Evolutionary conservation across 2,888 invertebrate species (phyloP), one percentile per base, ranked within the genome.

Genomic region (Nineta flava): DNA sequence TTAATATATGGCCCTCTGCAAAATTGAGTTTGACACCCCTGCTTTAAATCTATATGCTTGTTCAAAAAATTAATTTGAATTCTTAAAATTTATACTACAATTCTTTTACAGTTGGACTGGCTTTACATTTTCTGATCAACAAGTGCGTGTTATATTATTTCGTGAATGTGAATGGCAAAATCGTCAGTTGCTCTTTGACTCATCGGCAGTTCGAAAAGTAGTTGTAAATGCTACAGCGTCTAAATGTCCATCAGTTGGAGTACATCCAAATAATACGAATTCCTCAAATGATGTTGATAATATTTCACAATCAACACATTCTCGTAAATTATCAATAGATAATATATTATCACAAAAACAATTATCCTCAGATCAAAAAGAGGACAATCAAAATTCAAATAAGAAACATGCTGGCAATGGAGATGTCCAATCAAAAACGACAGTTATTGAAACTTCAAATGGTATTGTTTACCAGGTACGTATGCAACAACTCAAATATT

Each of bases 111-210:
- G 61, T 60, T 72, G 70, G 60, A 74, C 74, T 61, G 67, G 72
- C 56, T 74, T 76, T 65, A 75, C 77, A 58, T 81, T 83, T 69
- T 76, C 75, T 60, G 74, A 74, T 56, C 77, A 81, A 63, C 83
- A 85, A 72, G 80, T 92, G 53, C 75, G 91, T 57, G 74, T 92
- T 59, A 73, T 92, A 61, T 72, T 92, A 55, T 90, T 85, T 68
- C 79, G 82, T 62, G 92, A 92, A 71, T 87, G 87, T 65, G 90
- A 91, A 62, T 79, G 81, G 67, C 74, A 81, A 53, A 88, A 87
- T 21, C 73, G 87, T 53, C 82, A 82, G 58, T 70, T 92, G 35
- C 71, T 92, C 49, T 92, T 88, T 64, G 92, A 92, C 66, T 91
- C 91, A 1, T 73, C 78, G 55, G 75, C 82, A 13, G 70, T 79